Evolutionary conservation across 1,140 invertebrate genomes (phyloP).

Genomic region (Liolophura sinensis): DNA sequence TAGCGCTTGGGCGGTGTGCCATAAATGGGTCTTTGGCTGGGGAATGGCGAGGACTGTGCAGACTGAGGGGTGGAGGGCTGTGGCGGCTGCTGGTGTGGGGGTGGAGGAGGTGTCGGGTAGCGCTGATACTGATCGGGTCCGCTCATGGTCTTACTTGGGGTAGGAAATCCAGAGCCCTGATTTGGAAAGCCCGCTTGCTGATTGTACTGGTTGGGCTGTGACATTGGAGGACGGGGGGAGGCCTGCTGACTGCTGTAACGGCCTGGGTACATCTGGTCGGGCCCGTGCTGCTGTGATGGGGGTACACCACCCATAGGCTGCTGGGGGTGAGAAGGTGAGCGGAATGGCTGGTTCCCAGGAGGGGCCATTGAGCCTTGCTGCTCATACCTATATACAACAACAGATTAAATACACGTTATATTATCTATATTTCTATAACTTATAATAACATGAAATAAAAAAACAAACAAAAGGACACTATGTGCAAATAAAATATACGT

Average conservation of each 20-base stretch:
- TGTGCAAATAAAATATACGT: too few relatives aligned
- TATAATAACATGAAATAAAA: too few relatives aligned
- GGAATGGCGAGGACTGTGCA: too few relatives aligned
- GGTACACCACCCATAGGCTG: not conserved
- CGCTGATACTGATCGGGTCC: too few relatives aligned
- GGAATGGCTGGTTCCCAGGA: slow-evolving; percentile 4
- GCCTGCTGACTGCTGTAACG: slow-evolving; percentile 13
- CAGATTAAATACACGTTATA: not conserved
- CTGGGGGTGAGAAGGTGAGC: slow-evolving; percentile 6
- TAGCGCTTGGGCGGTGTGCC: not conserved
- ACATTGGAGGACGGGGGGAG: not conserved
- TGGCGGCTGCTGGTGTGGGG: too few relatives aligned
- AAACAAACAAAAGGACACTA: too few relatives aligned
- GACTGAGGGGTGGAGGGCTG: too few relatives aligned
- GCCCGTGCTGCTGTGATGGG: slow-evolving; percentile 12
- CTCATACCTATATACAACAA: slow-evolving; percentile 1
- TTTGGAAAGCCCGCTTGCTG: too few relatives aligned
- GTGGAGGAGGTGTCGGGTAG: too few relatives aligned
- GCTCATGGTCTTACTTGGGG: too few relatives aligned
- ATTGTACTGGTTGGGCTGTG: not conserved
- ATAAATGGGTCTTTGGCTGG: too few relatives aligned
- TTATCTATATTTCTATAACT: too few relatives aligned
- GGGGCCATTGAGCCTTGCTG: slow-evolving; percentile 5
- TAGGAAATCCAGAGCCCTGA: not conserved
- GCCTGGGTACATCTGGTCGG: slow-evolving; percentile 13